A percentile compares a stretch with the other conserved stretches of the same genome.
phyloP scores from a whole-genome alignment of 2,797 vertebrate species.

The Poeciliopsis gracilis region DNA sequence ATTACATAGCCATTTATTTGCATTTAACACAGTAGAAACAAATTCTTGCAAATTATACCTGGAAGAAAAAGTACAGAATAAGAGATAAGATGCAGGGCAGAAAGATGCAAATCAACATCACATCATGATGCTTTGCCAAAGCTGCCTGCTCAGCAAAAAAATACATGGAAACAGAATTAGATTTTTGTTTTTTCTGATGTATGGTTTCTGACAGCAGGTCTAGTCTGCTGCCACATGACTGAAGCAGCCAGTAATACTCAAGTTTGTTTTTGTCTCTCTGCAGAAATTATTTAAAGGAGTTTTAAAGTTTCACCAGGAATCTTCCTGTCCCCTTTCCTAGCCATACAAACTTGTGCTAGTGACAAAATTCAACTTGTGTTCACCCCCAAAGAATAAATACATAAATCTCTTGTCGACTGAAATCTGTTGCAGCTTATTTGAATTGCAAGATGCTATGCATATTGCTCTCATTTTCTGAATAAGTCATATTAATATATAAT shows the following conservation, averaged over 20 bases:
- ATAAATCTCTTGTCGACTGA: not conserved
- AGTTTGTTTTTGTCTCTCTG: not conserved
- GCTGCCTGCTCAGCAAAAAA: not conserved
- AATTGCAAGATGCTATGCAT: not conserved
- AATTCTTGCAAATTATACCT: not conserved
- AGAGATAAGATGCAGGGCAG: not conserved
- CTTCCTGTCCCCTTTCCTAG: not conserved
- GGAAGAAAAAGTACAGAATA: not conserved
- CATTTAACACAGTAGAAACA: not conserved
- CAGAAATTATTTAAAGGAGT: conserved; percentile 14
- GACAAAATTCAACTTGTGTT: conserved; percentile 8
- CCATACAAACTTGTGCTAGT: conserved; percentile 1
- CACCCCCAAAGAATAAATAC: not conserved
- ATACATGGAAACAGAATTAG: not conserved
- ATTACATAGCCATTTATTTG: not conserved
- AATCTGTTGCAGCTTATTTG: not conserved
- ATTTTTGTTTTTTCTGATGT: conserved; percentile 2
- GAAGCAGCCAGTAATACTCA: not conserved
- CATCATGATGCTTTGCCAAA: not conserved
- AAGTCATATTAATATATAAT: not conserved
- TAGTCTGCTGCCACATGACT: conserved; percentile 7
- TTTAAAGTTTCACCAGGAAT: conserved; percentile 19
- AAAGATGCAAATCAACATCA: conserved; percentile 10
- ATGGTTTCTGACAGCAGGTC: conserved; percentile 11
- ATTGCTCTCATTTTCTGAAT: not conserved